These are phyloP conservation scores for Nothoprocta pentlandii DNA, from an alignment of 2,113 vertebrate species.

Conservation along the genomic window DNA sequence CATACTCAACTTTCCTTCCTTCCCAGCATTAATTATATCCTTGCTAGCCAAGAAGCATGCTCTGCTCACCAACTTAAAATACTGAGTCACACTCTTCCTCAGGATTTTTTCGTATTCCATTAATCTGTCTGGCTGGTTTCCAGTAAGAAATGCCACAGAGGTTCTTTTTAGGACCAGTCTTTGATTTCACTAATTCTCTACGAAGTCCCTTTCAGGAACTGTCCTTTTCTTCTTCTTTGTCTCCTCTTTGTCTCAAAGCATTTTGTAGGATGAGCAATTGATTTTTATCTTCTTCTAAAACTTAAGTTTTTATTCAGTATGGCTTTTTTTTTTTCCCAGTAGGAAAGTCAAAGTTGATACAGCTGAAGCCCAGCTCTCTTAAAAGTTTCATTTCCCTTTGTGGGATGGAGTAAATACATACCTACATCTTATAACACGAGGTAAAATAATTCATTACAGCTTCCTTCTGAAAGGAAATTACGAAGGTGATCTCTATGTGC, in stretches of 20 bases:
- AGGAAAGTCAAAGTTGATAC: not conserved
- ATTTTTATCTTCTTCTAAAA: not conserved
- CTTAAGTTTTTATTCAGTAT: not conserved
- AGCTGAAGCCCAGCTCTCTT: not conserved
- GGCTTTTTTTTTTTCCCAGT: not conserved
- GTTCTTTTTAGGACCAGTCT: not conserved
- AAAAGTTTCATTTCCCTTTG: not conserved
- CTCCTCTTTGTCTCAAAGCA: not conserved
- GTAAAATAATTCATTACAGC: not conserved
- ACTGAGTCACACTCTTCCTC: not conserved
- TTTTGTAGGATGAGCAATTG: not conserved
- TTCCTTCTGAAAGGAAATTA: not conserved
- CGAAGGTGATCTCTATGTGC: not conserved
- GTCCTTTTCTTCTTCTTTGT: not conserved
- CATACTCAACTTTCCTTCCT: not conserved
- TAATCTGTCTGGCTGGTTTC: not conserved
- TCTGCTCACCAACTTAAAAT: not conserved
- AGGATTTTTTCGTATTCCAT: not conserved
- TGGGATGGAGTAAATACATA: not conserved
- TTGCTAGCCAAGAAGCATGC: not conserved
- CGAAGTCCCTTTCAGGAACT: not conserved
- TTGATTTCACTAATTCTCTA: not conserved
- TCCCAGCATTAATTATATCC: not conserved
- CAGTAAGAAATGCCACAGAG: not conserved
- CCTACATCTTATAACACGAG: conserved; percentile 9